phyloP scores from a whole-genome alignment of 2,797 vertebrate genomes.

The Enteromius anoplus region DNA sequence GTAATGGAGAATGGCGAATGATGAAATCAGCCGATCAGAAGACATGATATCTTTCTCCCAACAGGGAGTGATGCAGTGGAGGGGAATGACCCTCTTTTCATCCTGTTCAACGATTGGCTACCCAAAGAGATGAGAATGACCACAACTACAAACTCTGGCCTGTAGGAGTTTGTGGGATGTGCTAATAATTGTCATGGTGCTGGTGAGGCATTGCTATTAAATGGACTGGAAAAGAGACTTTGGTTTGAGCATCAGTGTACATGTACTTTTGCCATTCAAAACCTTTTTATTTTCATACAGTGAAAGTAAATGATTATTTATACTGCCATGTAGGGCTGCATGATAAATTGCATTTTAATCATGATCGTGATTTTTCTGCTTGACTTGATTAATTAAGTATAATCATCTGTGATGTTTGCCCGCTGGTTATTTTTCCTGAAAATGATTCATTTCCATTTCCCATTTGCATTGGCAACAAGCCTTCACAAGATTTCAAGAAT shows the following conservation, averaged over 20 bases:
- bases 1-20: background rate
- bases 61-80: conserved; percentile 54
- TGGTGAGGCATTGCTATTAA: conserved; percentile 10
- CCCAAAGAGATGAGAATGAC: conserved; percentile 38
- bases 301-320: background rate
- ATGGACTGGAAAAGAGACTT: background rate
- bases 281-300: background rate
- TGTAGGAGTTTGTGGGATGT: conserved; percentile 22
- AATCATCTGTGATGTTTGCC: background rate
- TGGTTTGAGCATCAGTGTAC: background rate
- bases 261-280: background rate
- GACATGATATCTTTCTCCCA: conserved; percentile 41
- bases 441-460: background rate
- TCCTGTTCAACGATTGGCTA: background rate
- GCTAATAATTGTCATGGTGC: conserved; percentile 44
- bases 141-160: conserved; percentile 36
- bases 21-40: conserved; percentile 43
- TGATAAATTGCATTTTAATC: background rate
- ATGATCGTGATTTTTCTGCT: background rate
- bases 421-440: background rate
- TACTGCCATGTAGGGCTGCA: background rate
- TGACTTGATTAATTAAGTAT: background rate
- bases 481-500: background rate
- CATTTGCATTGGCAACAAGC: background rate
- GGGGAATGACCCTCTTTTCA: conserved; percentile 6